These are phyloP conservation scores for Dicyrtoma fusca DNA, from an alignment of 2,888 invertebrate species.

Conservation along the genomic window DNA sequence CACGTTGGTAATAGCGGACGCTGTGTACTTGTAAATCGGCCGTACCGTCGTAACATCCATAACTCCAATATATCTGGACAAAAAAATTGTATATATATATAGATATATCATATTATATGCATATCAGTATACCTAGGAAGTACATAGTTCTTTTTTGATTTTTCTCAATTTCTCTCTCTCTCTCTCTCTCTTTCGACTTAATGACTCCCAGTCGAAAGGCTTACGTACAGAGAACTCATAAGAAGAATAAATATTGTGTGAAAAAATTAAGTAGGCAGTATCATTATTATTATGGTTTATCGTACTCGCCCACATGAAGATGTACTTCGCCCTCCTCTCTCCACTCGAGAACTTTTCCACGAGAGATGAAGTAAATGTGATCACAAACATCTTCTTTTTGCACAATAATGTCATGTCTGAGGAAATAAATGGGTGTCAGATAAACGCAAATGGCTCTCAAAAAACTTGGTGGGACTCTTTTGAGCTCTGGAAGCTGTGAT, in stretches of 20 bases:
- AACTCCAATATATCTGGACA: slow-evolving; percentile 31
- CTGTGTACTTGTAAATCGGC: slow-evolving; percentile 28
- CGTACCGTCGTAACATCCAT: slow-evolving; percentile 14
- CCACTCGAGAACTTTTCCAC: slow-evolving; percentile 34
- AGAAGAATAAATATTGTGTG: slow-evolving; percentile 2
- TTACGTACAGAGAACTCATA: not conserved
- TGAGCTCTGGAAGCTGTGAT: slow-evolving; percentile 37
- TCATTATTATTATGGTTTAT: slow-evolving; percentile 6
- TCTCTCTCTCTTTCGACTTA: too few species aligned
- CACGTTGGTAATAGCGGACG: slow-evolving; percentile 30
- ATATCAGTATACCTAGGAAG: too few species aligned
- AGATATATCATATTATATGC: too few species aligned
- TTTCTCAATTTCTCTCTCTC: too few species aligned
- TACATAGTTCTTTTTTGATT: not conserved
- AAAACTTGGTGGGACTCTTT: slow-evolving; percentile 31
- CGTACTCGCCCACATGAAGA: slow-evolving; percentile 41
- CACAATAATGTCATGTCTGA: slow-evolving; percentile 37
- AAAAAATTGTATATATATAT: not conserved
- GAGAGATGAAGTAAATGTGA: slow-evolving; percentile 39
- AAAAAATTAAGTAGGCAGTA: not conserved
- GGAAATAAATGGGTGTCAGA: slow-evolving; percentile 39
- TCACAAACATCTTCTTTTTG: slow-evolving; percentile 43
- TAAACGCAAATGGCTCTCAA: slow-evolving; percentile 39
- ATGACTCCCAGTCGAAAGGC: not conserved
- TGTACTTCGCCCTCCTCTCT: slow-evolving; percentile 24